phyloP scores from a whole-genome alignment of 2,888 invertebrate genomes.

The Hemithea aestivaria region DNA sequence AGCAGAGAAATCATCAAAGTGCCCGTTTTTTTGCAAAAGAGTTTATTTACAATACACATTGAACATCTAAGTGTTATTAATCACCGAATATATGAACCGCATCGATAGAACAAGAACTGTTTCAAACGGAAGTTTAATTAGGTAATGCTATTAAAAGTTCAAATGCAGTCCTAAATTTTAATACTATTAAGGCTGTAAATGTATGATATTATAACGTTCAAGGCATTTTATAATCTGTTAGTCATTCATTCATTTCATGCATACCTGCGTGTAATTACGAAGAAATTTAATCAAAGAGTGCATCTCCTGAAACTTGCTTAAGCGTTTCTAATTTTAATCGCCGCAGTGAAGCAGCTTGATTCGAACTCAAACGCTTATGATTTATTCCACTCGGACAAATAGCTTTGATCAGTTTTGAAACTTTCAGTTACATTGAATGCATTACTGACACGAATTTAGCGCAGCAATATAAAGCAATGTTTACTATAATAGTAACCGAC shows the following conservation, averaged over 20 bases:
- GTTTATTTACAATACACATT: conserved; percentile 20
- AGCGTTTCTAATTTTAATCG: conserved; percentile 47
- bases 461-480: conserved; percentile 29
- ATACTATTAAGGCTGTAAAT: too few species aligned
- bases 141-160: too few species aligned
- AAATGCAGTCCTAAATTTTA: too few species aligned
- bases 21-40: too few species aligned
- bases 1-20: too few species aligned
- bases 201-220: conserved; percentile 5
- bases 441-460: conserved; percentile 14
- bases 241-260: conserved; percentile 16
- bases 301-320: conserved; percentile 38
- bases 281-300: conserved; percentile 43
- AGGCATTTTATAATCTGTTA: conserved; percentile 33
- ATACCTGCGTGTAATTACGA: conserved; percentile 35
- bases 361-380: conserved; percentile 34
- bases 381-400: conserved; percentile 36
- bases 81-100: conserved; percentile 21
- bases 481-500: conserved; percentile 26
- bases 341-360: conserved; percentile 31
- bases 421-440: conserved; percentile 43
- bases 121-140: conserved; percentile 2
- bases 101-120: conserved; percentile 19
- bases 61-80: conserved; percentile 17
- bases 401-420: conserved; percentile 47